These are phyloP conservation scores for Andrena bicolor DNA, from an alignment of 2,888 invertebrate genomes.

Conservation along the genomic window DNA sequence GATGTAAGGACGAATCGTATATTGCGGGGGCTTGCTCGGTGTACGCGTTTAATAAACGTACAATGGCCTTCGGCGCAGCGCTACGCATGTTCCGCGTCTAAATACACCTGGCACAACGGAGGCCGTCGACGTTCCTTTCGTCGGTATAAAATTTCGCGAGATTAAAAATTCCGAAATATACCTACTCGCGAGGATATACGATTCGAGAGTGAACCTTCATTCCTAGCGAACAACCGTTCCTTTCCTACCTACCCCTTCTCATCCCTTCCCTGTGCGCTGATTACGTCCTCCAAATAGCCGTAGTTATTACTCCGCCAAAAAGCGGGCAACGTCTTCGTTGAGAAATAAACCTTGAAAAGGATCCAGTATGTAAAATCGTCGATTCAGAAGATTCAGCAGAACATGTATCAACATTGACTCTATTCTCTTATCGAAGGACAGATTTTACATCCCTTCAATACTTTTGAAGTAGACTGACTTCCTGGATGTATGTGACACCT, in stretches of 20 bases:
- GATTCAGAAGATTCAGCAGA: background rate
- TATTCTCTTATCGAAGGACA: too few species aligned
- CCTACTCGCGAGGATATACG: slow-evolving; percentile 60
- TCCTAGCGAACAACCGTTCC: slow-evolving; percentile 24
- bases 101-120: slow-evolving; percentile 40
- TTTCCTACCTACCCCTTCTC: slow-evolving; percentile 4
- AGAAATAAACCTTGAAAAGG: background rate
- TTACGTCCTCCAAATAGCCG: slow-evolving; percentile 41
- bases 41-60: slow-evolving; percentile 72
- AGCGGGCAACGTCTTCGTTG: background rate
- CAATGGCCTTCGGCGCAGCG: slow-evolving; percentile 53
- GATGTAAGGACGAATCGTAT: slow-evolving; percentile 59
- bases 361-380: background rate
- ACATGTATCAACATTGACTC: too few species aligned
- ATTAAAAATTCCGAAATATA: slow-evolving; percentile 81
- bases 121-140: slow-evolving; percentile 56
- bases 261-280: slow-evolving; percentile 19
- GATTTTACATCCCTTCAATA: too few species aligned
- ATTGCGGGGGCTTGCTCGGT: slow-evolving; percentile 31
- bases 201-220: slow-evolving; percentile 29
- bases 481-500: too few species aligned
- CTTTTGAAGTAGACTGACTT: too few species aligned
- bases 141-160: slow-evolving; percentile 77
- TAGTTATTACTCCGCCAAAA: slow-evolving; percentile 44
- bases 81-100: slow-evolving; percentile 47